phyloP scores from a whole-genome alignment of 2,797 vertebrate genomes.

The Garrulus glandarius region DNA sequence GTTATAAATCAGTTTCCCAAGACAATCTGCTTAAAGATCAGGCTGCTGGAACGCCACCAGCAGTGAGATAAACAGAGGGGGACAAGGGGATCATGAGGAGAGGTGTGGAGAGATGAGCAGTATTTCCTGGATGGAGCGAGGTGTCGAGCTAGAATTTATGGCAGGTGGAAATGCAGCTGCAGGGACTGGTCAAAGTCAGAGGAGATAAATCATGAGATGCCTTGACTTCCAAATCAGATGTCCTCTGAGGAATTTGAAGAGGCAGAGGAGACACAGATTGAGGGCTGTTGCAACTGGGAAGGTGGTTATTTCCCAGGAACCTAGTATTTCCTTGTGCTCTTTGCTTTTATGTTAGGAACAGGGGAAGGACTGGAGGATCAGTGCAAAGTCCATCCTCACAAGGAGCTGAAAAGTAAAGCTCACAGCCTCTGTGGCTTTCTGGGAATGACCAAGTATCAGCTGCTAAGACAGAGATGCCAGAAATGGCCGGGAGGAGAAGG shows the following conservation, averaged over 20 bases:
- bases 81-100: neutral
- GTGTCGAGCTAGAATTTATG: neutral
- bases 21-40: constrained; percentile 34
- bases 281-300: neutral
- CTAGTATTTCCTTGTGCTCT: neutral
- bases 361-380: neutral
- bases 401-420: neutral
- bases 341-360: neutral
- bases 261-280: neutral
- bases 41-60: constrained; percentile 35
- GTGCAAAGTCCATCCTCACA: neutral
- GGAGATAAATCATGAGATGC: neutral
- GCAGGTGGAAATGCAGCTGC: constrained; percentile 19
- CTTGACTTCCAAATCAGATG: neutral
- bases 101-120: neutral
- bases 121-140: neutral
- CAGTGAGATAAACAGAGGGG: neutral
- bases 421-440: neutral
- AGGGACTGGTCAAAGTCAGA: neutral
- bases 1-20: neutral
- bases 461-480: neutral
- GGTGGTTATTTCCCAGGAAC: neutral
- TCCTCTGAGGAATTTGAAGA: neutral
- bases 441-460: neutral
- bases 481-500: neutral